Base-by-base conservation (phyloP, 2,888 invertebrate genomes). In the Eristalis tenax region DNA sequence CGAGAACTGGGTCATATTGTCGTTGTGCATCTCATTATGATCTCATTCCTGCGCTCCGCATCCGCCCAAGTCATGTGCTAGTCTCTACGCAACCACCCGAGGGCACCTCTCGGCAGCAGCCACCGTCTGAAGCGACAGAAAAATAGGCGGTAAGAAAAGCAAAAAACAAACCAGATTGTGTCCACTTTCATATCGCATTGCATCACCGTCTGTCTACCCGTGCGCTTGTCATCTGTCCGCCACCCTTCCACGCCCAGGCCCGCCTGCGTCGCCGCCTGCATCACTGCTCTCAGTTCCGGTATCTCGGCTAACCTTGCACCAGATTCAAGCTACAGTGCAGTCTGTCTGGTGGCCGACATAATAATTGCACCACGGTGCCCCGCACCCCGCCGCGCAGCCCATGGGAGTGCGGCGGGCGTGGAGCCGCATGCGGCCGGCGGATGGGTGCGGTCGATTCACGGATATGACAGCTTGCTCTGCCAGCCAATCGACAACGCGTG, bases 401-500 rank as follows among this genome's bases (percentile, higher is more conserved):
- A 32, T 5, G 5, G 32, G 4, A 6, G 32, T 32, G 32, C 32
- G 32, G 32, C 32, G 32, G 32, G 32, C 32, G n/a, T 26, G 26
- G 6, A 22, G 22, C 56, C 26, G 26, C 26, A 26, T 26, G 26
- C 13, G 11, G 22, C 2, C 5, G 23, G 8, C 8, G 57, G 74
- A 56, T 85, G 81, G 82, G 81, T 86, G 85, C 73, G 85, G 81
- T 61, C 75, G 75, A 74, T 82, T 86, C 82, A 82, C 85, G 82
- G 85, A 86, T 86, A 70, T 82, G 68, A 74, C 69, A 64, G 75
- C 32, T 50, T 66, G 28, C 43, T 32, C 5, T 32, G 61, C 28
- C 81, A 22, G 26, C 4, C 43, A 50, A 18, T 2, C 50, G 50
- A 50, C 28, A 23, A 6, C 74, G 61, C 70, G 65, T 73, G 73